phyloP scores from a whole-genome alignment of 2,888 invertebrate species.

The Eulithis testata region DNA sequence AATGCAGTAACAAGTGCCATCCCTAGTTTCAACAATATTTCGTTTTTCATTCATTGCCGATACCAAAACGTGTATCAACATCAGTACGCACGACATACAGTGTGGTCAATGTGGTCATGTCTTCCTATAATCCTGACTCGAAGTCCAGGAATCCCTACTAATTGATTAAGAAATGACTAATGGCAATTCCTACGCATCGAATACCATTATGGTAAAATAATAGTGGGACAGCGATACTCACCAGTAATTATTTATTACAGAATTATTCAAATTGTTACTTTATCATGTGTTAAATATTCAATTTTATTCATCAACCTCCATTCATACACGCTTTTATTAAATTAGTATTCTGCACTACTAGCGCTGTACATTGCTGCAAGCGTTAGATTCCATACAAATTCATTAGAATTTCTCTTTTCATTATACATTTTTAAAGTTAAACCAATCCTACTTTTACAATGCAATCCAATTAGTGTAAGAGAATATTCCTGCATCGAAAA shows the following conservation, averaged over 20 bases:
- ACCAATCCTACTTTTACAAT: constrained; percentile 4
- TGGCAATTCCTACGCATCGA: constrained; percentile 33
- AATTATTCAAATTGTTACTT: constrained; percentile 41
- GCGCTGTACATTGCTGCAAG: constrained; percentile 24
- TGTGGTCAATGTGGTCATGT: background rate
- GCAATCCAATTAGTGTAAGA: constrained; percentile 47
- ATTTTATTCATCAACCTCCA: constrained; percentile 46
- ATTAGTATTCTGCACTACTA: constrained; percentile 41
- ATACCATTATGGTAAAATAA: constrained; percentile 37
- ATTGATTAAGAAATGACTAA: constrained; percentile 47
- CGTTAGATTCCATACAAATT: constrained; percentile 43
- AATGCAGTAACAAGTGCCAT: no score
- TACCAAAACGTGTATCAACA: background rate
- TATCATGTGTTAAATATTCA: constrained; percentile 48
- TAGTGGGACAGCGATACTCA: constrained; percentile 33
- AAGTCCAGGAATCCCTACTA: constrained; percentile 45
- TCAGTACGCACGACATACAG: background rate
- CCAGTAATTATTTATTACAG: constrained; percentile 43
- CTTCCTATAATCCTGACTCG: constrained; percentile 18
- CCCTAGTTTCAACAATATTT: no score
- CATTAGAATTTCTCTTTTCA: constrained; percentile 42
- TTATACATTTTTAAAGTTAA: constrained; percentile 28
- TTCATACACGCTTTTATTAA: constrained; percentile 39
- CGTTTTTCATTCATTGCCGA: background rate
- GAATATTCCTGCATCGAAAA: constrained; percentile 19